These are phyloP conservation scores for Parnassius glacialis DNA, from an alignment of 2,888 invertebrate genomes.

Conservation along the genomic window DNA sequence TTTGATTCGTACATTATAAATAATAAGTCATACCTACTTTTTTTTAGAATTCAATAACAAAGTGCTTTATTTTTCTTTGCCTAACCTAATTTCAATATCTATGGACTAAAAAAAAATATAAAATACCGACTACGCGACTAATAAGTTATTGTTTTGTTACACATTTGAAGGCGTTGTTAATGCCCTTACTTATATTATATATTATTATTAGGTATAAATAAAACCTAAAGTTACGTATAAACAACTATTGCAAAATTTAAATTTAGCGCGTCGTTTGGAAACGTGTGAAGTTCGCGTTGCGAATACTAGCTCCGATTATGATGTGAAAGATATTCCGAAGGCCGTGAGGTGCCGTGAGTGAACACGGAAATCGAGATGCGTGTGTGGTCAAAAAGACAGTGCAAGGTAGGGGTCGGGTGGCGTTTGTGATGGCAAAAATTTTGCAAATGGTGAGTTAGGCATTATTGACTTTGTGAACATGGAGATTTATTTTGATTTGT, in stretches of 20 bases:
- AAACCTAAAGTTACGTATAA: neutral
- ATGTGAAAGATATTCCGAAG: conserved; percentile 84
- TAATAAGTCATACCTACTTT: conserved; percentile 20
- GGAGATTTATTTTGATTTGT: conserved; percentile 60
- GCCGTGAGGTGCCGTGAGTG: conserved; percentile 79
- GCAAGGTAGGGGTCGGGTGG: conserved; percentile 89
- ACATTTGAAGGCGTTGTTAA: no score
- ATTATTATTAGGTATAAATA: no score
- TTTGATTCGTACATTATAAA: neutral
- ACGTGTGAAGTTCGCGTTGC: conserved; percentile 81
- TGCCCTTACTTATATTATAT: no score
- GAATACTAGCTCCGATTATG: conserved; percentile 81
- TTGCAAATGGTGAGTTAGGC: conserved; percentile 88
- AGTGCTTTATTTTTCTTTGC: conserved; percentile 46
- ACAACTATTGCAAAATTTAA: conserved; percentile 57
- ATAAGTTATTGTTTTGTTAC: no score
- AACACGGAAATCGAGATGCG: conserved; percentile 82
- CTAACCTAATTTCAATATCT: conserved; percentile 57
- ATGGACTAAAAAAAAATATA: conserved; percentile 16
- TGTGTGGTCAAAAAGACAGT: conserved; percentile 85
- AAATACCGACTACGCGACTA: no score
- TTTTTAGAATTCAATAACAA: conserved; percentile 27
- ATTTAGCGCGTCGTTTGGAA: conserved; percentile 71
- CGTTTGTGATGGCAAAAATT: conserved; percentile 89
- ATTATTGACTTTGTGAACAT: conserved; percentile 63